Evolutionary conservation across 2,888 invertebrate species (phyloP).

Genomic region (Spodoptera exigua): DNA sequence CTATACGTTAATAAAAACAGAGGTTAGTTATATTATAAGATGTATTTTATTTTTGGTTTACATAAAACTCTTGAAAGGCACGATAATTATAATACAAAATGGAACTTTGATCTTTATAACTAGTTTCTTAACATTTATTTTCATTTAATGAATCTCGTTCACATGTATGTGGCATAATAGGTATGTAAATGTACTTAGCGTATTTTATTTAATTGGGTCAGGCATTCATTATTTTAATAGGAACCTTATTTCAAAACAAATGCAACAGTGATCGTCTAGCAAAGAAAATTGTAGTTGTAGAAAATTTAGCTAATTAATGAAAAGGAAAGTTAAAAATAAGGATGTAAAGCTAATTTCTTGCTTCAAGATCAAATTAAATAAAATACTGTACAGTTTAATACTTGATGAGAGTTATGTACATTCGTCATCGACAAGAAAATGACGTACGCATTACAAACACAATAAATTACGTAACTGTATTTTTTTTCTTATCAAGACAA

Average conservation of each 20-base stretch:
- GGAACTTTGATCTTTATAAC: constrained; percentile 49
- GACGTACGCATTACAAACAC: no score
- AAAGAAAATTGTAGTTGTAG: no score
- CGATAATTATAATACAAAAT: constrained; percentile 54
- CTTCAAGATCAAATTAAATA: constrained; percentile 5
- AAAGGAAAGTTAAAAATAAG: no score
- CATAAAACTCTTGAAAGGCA: constrained; percentile 58
- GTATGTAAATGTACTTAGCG: constrained; percentile 2
- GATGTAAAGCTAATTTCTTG: no score
- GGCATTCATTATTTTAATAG: background rate
- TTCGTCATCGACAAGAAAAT: background rate
- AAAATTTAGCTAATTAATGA: no score
- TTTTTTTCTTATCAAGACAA: background rate
- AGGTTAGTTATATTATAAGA: constrained; percentile 25
- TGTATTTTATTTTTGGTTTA: constrained; percentile 63
- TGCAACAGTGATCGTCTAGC: no score
- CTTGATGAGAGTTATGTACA: constrained; percentile 18
- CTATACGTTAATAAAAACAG: constrained; percentile 13
- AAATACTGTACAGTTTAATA: constrained; percentile 23
- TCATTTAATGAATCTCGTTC: constrained; percentile 20
- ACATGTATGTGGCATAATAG: constrained; percentile 5
- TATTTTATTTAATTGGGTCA: constrained; percentile 7
- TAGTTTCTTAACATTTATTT: constrained; percentile 37
- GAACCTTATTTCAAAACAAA: no score
- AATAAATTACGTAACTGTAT: no score